Conservation (phyloP, 1,140 invertebrate species). For the Drosophila gunungcola region DNA sequence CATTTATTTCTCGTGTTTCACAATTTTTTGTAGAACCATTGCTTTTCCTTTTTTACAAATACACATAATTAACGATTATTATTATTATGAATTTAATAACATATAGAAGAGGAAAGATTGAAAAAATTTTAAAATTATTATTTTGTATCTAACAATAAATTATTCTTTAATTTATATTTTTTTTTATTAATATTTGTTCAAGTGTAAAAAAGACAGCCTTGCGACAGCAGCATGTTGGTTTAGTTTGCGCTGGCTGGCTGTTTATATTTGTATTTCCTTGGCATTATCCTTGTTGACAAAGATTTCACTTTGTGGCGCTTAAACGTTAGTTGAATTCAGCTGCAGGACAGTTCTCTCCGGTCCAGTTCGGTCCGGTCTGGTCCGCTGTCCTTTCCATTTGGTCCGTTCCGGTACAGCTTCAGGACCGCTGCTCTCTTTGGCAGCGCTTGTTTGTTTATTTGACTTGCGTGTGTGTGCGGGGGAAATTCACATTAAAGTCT, state of each 20-base stretch:
- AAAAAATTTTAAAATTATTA: too few relatives aligned
- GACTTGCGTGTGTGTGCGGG: slow-evolving; percentile 50
- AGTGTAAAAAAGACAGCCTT: slow-evolving; percentile 29
- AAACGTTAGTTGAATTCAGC: slow-evolving; percentile 79
- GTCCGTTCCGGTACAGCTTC: slow-evolving; percentile 32
- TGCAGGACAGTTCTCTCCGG: slow-evolving; percentile 56
- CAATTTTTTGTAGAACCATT: too few relatives aligned
- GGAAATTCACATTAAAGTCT: slow-evolving; percentile 67
- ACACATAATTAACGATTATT: too few relatives aligned
- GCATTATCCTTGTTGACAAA: slow-evolving; percentile 83
- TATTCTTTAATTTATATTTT: too few relatives aligned
- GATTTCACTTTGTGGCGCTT: slow-evolving; percentile 83
- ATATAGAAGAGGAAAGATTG: too few relatives aligned
- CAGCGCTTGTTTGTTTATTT: slow-evolving; percentile 76
- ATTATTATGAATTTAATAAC: too few relatives aligned
- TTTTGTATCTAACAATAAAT: too few relatives aligned
- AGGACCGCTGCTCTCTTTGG: slow-evolving; percentile 74
- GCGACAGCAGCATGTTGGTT: slow-evolving; percentile 70
- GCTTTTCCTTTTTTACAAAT: too few relatives aligned
- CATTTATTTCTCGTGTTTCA: too few relatives aligned
- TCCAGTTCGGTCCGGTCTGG: neutral
- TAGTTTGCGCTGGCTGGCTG: slow-evolving; percentile 80
- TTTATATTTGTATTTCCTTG: slow-evolving; percentile 84
- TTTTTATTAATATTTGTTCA: neutral
- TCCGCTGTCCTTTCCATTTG: slow-evolving; percentile 17